phyloP scores from a whole-genome alignment of 2,888 invertebrate genomes.

The Cephus rjabovi region DNA sequence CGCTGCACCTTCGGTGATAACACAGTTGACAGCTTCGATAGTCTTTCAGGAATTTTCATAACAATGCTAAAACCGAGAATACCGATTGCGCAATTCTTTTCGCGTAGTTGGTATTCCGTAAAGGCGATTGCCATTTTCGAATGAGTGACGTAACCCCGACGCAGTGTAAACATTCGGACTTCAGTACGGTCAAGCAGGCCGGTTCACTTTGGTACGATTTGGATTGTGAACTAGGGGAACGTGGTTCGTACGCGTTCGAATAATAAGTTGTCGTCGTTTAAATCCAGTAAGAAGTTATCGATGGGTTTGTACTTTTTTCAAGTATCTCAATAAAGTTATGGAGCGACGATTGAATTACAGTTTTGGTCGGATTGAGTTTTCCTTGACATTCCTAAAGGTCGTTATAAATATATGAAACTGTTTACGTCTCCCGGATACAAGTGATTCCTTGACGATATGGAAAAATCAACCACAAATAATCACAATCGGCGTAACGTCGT shows the following conservation, averaged over 20 bases:
- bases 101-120: background rate
- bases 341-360: background rate
- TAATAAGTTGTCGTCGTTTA: background rate
- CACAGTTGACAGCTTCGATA: background rate
- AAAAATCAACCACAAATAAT: slow-evolving; percentile 10
- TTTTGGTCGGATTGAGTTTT: background rate
- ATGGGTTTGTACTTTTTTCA: background rate
- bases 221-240: background rate
- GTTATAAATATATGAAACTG: background rate
- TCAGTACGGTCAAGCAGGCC: slow-evolving; percentile 14
- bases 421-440: background rate
- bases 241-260: background rate
- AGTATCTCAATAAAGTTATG: background rate
- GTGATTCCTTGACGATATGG: background rate
- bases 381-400: background rate
- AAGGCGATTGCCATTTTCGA: slow-evolving; percentile 31
- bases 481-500: background rate
- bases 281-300: background rate
- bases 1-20: background rate
- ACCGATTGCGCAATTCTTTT: background rate
- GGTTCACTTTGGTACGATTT: background rate
- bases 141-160: slow-evolving; percentile 27
- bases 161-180: slow-evolving; percentile 18
- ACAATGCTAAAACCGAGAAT: background rate
- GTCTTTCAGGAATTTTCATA: background rate